These are phyloP conservation scores for Ophion ventricosus DNA, from an alignment of 2,888 invertebrate genomes.

Conservation along the genomic window DNA sequence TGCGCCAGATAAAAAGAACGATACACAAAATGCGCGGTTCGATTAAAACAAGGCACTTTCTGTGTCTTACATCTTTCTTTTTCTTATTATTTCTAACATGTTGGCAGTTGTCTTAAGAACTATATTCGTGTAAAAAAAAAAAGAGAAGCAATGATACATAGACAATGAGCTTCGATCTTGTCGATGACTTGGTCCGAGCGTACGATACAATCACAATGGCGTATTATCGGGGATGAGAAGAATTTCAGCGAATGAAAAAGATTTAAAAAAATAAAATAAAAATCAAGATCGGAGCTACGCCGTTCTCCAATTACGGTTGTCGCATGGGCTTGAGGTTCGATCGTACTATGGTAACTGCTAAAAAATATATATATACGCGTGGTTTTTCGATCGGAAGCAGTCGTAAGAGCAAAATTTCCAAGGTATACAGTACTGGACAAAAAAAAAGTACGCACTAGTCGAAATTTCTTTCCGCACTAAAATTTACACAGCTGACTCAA, in stretches of 20 bases:
- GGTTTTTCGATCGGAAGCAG: too few relatives aligned
- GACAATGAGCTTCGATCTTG: conserved; percentile 46
- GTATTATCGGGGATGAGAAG: conserved; percentile 30
- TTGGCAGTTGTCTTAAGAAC: conserved; percentile 19
- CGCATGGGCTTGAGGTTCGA: conserved; percentile 42
- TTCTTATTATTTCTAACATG: conserved; percentile 6
- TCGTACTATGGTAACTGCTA: conserved; percentile 60
- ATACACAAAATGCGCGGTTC: neutral
- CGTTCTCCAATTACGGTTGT: conserved; percentile 40
- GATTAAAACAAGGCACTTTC: neutral
- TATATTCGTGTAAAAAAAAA: conserved; percentile 4
- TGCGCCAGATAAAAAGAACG: conserved; percentile 2
- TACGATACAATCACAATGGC: conserved; percentile 63
- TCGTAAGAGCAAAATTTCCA: too few relatives aligned
- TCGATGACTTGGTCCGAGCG: conserved; percentile 53
- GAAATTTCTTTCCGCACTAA: too few relatives aligned
- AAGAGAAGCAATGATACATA: conserved; percentile 2
- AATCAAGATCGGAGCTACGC: conserved; percentile 22
- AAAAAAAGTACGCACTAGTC: too few relatives aligned
- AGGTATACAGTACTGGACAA: too few relatives aligned
- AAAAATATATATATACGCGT: neutral
- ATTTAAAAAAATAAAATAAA: too few relatives aligned
- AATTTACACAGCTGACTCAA: too few relatives aligned
- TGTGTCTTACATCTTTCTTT: neutral
- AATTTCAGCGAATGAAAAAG: conserved; percentile 23